Conservation (phyloP, 2,113 vertebrate genomes). For the Nyctereutes procyonoides region DNA sequence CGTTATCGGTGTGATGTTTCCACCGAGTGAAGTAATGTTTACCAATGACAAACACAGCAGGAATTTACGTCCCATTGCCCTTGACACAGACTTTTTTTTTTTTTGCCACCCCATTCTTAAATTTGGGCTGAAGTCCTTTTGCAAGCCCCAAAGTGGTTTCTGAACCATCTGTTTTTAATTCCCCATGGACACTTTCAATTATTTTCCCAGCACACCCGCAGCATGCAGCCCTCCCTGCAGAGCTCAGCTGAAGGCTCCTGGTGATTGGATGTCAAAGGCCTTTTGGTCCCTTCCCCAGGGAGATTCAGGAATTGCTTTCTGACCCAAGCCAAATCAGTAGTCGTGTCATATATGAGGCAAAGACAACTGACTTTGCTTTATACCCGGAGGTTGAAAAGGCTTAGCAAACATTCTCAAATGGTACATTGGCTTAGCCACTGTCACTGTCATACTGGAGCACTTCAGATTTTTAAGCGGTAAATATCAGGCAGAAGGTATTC, state of each 20-base stretch:
- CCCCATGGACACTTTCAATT: slow-evolving; percentile 36
- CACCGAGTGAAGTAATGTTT: slow-evolving; percentile 48
- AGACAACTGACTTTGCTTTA: slow-evolving; percentile 34
- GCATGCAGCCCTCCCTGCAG: not conserved
- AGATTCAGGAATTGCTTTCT: slow-evolving; percentile 35
- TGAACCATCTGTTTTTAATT: not conserved
- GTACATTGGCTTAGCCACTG: not conserved
- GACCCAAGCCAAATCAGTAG: not conserved
- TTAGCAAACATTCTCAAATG: slow-evolving; percentile 1
- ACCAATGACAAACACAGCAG: slow-evolving; percentile 37
- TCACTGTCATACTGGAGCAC: not conserved
- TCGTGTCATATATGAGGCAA: not conserved
- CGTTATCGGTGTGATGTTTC: not conserved
- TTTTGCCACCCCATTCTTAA: not conserved
- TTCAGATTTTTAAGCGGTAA: slow-evolving; percentile 21
- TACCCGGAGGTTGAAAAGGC: not conserved
- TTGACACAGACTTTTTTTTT: slow-evolving; percentile 56
- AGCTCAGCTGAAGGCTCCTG: not conserved
- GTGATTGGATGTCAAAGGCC: not conserved
- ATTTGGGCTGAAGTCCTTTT: slow-evolving; percentile 26
- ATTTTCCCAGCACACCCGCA: not conserved
- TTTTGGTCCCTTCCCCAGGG: slow-evolving; percentile 17
- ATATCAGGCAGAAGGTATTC: not conserved
- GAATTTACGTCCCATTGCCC: slow-evolving; percentile 39
- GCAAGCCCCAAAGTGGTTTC: slow-evolving; percentile 7